A percentile compares a stretch with the other conserved stretches of the same genome.
phyloP scores from a whole-genome alignment of 2,797 vertebrate species.

The Brachyalestes nurse region DNA sequence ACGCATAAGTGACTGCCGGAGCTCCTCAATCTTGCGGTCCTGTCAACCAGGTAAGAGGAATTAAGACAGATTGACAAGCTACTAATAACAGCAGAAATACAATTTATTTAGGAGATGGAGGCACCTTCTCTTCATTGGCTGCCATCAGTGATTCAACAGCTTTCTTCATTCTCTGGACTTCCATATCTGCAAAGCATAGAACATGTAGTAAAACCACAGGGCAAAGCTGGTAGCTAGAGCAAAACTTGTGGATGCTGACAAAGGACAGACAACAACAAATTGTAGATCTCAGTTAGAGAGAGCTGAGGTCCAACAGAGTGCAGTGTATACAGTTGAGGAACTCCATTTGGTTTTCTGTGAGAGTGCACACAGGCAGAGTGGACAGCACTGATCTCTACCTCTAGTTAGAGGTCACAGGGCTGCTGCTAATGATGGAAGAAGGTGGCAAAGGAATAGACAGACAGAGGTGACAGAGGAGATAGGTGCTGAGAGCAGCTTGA shows the following conservation, averaged over 20 bases:
- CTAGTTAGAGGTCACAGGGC: slow-evolving; percentile 25
- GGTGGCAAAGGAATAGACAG: background rate
- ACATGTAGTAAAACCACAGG: background rate
- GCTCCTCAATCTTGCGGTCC: slow-evolving; percentile 97
- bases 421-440: slow-evolving; percentile 16
- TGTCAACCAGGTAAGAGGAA: slow-evolving; percentile 58
- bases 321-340: slow-evolving; percentile 34
- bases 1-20: slow-evolving; percentile 88
- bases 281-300: slow-evolving; percentile 7
- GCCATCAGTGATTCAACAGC: slow-evolving; percentile 95
- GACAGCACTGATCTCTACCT: slow-evolving; percentile 22
- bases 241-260: background rate
- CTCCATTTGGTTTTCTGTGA: slow-evolving; percentile 33
- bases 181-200: slow-evolving; percentile 82
- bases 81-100: background rate
- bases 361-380: slow-evolving; percentile 37
- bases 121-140: slow-evolving; percentile 98
- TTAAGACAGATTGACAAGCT: background rate
- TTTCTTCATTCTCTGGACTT: slow-evolving; percentile 98
- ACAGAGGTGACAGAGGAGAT: slow-evolving; percentile 48
- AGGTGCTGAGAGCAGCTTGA: slow-evolving; percentile 52
- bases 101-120: background rate
- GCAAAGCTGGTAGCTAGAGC: slow-evolving; percentile 16
- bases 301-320: slow-evolving; percentile 25
- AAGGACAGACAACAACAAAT: background rate